Percentiles rank a stretch among this genome's conserved stretches.
These are phyloP conservation scores for Orius laevigatus DNA, from an alignment of 1,140 invertebrate species.

Conservation along the genomic window DNA sequence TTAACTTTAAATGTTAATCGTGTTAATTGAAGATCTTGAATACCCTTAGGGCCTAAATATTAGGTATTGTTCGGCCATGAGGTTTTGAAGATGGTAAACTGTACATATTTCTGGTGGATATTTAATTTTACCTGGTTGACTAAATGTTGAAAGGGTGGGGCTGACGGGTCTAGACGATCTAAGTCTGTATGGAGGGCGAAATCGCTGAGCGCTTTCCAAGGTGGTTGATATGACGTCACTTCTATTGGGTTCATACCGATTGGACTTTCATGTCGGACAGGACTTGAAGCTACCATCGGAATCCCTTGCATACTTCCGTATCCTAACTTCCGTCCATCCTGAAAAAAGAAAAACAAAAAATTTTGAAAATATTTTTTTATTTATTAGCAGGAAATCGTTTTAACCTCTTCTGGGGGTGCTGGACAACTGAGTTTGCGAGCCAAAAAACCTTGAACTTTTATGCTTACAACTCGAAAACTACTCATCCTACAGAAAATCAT, in stretches of 20 bases:
- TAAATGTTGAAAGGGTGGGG: constrained; percentile 87
- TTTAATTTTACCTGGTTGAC: constrained; percentile 64
- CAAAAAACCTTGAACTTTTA: background rate
- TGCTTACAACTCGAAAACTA: too few species aligned
- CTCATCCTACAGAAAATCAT: too few species aligned
- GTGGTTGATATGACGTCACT: constrained; percentile 90
- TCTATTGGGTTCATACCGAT: constrained; percentile 71
- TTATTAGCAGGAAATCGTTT: too few species aligned
- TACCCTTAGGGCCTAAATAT: too few species aligned
- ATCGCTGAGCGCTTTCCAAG: constrained; percentile 90
- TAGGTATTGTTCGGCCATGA: too few species aligned
- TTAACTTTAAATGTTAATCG: too few species aligned
- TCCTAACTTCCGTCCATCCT: constrained; percentile 84
- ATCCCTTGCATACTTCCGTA: constrained; percentile 88
- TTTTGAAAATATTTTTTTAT: background rate
- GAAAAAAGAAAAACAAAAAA: constrained; percentile 25
- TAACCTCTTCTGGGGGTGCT: too few species aligned
- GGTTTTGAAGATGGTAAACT: too few species aligned
- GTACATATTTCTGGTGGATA: too few species aligned
- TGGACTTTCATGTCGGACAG: constrained; percentile 82
- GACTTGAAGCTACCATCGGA: constrained; percentile 89
- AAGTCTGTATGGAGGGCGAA: constrained; percentile 88
- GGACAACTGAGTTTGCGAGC: background rate
- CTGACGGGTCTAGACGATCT: constrained; percentile 65
- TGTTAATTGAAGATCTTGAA: too few species aligned